Evolutionary conservation across 2,888 invertebrate species (phyloP), one percentile per base, ranked within the genome.

Genomic region (Amblyjoppa proteus): DNA sequence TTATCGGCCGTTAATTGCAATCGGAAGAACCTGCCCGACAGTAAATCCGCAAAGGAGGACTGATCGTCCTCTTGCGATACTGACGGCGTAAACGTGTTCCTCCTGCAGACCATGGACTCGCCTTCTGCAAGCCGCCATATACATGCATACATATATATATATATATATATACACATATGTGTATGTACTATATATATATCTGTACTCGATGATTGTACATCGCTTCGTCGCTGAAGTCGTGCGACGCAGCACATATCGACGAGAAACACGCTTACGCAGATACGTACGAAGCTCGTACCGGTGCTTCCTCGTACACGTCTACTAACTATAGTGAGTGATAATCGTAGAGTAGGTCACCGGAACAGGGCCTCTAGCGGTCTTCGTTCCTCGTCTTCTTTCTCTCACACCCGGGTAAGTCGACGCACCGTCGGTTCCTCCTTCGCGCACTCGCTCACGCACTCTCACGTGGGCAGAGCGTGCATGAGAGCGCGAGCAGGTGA

Each of bases 311-410:
- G 85, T 78, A 77, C 79, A 85, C 66, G 81, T 87, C 87, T 88
- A 87, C 88, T 85, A 87, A 87, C 91, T 91, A 81, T 88, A 89
- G 89, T 89, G 92, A 91, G 89, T 90, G 92, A 92, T 92, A 92
- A 92, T 92, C 92, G 92, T 91, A 91, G 92, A 93, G 93, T 94
- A 92, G 94, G 94, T 94, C 94, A 94, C 89, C 93, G 92, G 94
- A 93, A 94, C 94, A 93, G 90, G 88, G 94, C 94, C 93, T 91
- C 90, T 90, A 93, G 94, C 94, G 83, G 93, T 93, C 92, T 91
- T 90, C 93, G 93, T 93, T 93, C 93, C 88, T 92, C 88, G 87
- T 89, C 89, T 86, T 88, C 88, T 87, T 86, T 87, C 88, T 85
- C 87, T 81, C 83, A 85, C 88, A 86, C 86, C 84, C 74, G 49